Evolutionary conservation across 2,113 vertebrate species (phyloP).

Genomic region (Herpetotheres cachinnans): DNA sequence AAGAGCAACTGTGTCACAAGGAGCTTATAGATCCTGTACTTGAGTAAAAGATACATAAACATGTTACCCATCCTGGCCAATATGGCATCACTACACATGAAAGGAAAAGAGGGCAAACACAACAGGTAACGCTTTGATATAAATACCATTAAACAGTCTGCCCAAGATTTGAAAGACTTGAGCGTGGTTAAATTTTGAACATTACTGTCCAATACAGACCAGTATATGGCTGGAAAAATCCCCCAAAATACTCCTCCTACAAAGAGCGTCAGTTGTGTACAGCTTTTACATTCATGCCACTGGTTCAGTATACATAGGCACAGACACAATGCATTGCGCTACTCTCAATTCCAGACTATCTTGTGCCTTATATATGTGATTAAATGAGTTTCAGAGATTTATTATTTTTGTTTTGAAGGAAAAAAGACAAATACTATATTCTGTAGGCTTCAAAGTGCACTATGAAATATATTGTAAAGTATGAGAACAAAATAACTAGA

Average conservation of each 20-base stretch:
- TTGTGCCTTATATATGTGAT: background rate
- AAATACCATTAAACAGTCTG: background rate
- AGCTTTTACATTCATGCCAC: background rate
- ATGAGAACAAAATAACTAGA: slow-evolving; percentile 1
- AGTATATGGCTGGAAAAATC: background rate
- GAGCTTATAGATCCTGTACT: background rate
- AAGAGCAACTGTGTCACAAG: background rate
- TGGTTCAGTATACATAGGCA: fast-evolving
- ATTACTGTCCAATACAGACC: background rate
- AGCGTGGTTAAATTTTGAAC: background rate
- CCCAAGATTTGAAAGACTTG: background rate
- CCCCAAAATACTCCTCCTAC: background rate
- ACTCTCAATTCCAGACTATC: background rate
- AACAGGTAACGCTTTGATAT: background rate
- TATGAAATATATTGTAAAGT: background rate
- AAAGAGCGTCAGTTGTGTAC: background rate
- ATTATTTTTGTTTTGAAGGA: background rate
- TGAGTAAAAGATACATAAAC: background rate
- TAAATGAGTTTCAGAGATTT: background rate
- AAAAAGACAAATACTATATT: background rate
- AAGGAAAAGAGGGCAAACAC: background rate
- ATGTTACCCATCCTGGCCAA: background rate
- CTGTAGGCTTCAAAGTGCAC: background rate
- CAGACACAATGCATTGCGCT: background rate
- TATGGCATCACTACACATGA: fast-evolving